Base-by-base conservation (phyloP, 2,888 invertebrate species). In the Drosophila antonietae region DNA sequence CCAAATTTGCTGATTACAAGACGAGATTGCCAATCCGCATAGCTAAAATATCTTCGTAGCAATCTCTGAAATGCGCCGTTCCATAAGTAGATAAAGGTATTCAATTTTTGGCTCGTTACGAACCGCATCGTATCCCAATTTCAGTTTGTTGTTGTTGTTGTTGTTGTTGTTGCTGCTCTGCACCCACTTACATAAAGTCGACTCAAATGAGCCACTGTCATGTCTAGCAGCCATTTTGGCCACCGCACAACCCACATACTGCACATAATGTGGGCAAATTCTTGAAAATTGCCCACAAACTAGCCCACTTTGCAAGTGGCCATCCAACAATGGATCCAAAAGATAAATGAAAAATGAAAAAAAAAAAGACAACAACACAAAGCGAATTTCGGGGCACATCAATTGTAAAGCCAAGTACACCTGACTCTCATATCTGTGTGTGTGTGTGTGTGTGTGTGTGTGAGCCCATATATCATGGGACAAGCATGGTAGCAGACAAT, bases 271-370 rank as follows among this genome's bases (percentile, higher is more conserved):
- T 81, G 73, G 66, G 78, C 84, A 75, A 87, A 83, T 83, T 83
- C 87, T 87, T 81, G 56, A 66, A 67, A 80, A 84, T 84, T 83
- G 82, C 70, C 87, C 87, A 80, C 84, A 80, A 83, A 82, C 82
- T 84, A 84, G 84, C 73, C 87, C 84, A 87, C 73, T 87, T 82
- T 67, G 60, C 44, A 23, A 37, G 15, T 35, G 23, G 35, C 53
- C 53, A 33, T 10, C 53, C 53, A 39, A 73, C 78, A 77, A 73
- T 72, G 60, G 43, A 37, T 18, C 44, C 35, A 20, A 41, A 37
- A 59, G 57, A 18, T 20, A 56, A 43, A 65, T 31, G 56, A 31
- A 46, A 33, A 46, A 46, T 37, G 28, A 28, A 41, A 46, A 43
- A n/a, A 15, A 15, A 2, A 33, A 33, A 33, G 6, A 33, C 8